phyloP scores from a whole-genome alignment of 64 coral and sea anemone genomes.

The Stichodactyla mertensii region DNA sequence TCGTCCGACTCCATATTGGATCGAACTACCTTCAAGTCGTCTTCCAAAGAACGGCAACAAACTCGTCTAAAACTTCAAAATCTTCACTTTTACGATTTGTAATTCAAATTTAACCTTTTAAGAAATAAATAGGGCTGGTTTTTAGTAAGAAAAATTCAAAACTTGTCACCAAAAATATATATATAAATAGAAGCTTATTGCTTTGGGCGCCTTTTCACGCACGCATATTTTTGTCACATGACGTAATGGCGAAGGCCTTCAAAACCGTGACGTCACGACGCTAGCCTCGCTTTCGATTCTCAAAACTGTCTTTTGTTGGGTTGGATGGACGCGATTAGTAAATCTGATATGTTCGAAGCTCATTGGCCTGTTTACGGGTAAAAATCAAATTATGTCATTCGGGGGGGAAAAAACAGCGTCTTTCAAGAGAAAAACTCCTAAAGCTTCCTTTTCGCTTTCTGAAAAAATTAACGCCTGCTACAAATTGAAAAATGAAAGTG shows the following conservation, averaged over 20 bases:
- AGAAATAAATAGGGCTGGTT: neutral
- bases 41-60: constrained; percentile 12
- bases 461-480: neutral
- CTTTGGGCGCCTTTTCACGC: constrained; percentile 63
- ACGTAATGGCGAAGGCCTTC: constrained; percentile 82
- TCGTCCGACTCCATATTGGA: constrained; percentile 88
- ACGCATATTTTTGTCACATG: constrained; percentile 99
- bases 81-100: constrained; percentile 5
- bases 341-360: constrained; percentile 58
- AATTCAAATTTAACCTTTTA: constrained; percentile 12
- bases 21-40: constrained; percentile 32
- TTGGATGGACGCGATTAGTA: neutral
- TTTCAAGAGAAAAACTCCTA: constrained; percentile 15
- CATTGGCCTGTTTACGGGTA: constrained; percentile 54
- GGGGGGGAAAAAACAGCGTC: neutral
- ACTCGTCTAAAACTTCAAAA: constrained; percentile 2
- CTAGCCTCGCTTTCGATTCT: constrained; percentile 58
- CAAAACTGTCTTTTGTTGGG: constrained; percentile 4
- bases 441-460: neutral
- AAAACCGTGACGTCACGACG: constrained; percentile 53
- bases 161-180: constrained; percentile 51
- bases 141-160: constrained; percentile 40
- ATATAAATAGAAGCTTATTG: constrained; percentile 49
- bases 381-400: constrained; percentile 34
- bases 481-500: neutral